Evolutionary conservation across 2,888 invertebrate species (phyloP), one percentile per base, ranked within the genome.

Genomic region (Agrochola circellaris): DNA sequence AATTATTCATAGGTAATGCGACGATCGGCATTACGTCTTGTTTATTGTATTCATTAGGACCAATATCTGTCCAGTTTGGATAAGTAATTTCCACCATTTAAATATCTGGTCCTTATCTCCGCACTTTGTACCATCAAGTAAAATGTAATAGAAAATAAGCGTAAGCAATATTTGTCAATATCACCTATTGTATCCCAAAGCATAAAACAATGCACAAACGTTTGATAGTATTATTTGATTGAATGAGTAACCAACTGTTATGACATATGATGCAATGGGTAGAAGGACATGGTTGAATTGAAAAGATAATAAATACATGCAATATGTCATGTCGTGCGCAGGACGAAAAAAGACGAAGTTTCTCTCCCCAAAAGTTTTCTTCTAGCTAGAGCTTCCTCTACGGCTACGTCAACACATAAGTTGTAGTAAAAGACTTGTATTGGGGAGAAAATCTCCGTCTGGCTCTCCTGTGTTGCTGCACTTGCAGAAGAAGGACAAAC

Each of bases 1-100:
- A 89, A 86, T 89, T 88, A 91, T 92, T 89, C 88, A 80, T 88
- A 56, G 20, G 62, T 61, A 60, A 70, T 64, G 60, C 56, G 61
- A 75, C 48, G 58, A 34, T 69, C 30, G 48, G 34, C 65, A 54
- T 67, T 56, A 60, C 34, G 65, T 71, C 38, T 56, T 67, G 70
- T 64, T 73, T 54, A 61, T 74, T 66, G 30, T 66, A 38, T 56
- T 74, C 66, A 78, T 74, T 76, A 76, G 67, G 79, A 71, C 58
- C 58, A 60, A 23, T 26, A 6, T 13, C 11, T 34, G n/a, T 15
- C 26, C 20, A 26, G 30, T 34, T 74, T 62, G 26, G 8, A 13
- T 42, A 34, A 79, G 23, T 68, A 20, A 62, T 48, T 71, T 70
- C n/a, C 15, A 51, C 20, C 23, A 61, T 56, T 64, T 34, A 0